These are phyloP conservation scores for Formicarius rufipectus DNA, from an alignment of 2,113 vertebrate species.

Conservation along the genomic window DNA sequence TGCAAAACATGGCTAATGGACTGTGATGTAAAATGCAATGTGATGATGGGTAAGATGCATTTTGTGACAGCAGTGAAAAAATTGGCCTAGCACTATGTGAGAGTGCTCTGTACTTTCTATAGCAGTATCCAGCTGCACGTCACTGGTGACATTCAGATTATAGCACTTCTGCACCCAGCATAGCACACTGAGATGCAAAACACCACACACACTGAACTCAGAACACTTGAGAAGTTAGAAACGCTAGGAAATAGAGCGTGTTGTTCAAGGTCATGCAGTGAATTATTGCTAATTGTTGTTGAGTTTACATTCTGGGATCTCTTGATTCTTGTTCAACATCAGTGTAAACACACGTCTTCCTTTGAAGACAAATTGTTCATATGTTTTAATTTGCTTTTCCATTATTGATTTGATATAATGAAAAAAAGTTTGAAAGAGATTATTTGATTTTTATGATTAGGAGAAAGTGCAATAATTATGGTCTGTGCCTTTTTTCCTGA, in stretches of 20 bases:
- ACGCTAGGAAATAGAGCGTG: neutral
- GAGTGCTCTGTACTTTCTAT: neutral
- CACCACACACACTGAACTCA: neutral
- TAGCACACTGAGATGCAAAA: slow-evolving; percentile 10
- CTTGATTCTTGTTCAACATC: neutral
- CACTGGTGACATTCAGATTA: neutral
- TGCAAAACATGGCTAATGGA: neutral
- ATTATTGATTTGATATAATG: neutral
- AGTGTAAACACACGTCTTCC: neutral
- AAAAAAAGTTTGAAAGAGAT: neutral
- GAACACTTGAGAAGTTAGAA: neutral
- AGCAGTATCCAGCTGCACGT: neutral
- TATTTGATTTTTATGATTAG: neutral
- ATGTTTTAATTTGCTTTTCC: neutral
- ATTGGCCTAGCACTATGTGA: neutral
- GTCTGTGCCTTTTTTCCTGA: neutral
- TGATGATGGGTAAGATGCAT: neutral
- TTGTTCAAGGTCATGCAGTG: neutral
- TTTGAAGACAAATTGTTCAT: neutral
- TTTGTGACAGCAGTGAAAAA: neutral
- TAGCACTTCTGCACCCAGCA: neutral
- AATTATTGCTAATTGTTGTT: neutral
- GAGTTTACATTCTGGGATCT: neutral
- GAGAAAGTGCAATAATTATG: neutral
- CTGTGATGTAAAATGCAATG: neutral